Percentiles rank a stretch among this genome's conserved stretches.
These are phyloP conservation scores for Henricia sp. DNA, from an alignment of 53 echinoderm and acorn worm species.

Conservation along the genomic window DNA sequence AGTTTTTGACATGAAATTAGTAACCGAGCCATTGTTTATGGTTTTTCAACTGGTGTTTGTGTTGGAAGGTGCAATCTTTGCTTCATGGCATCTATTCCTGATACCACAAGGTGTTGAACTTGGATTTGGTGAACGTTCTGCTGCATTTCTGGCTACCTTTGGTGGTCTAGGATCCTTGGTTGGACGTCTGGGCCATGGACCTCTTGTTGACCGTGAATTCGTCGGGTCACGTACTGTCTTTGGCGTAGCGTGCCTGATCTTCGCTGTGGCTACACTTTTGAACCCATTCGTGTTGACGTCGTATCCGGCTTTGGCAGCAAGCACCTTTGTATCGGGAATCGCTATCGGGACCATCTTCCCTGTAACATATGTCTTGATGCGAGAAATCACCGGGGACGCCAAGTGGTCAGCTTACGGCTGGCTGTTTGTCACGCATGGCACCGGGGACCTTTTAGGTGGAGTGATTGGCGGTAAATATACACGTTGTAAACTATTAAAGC, in stretches of 20 bases:
- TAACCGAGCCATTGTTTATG: background rate
- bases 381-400: background rate
- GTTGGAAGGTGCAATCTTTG: background rate
- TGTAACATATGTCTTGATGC: background rate
- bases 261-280: background rate
- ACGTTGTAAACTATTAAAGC: too few species aligned
- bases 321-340: background rate
- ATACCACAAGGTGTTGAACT: conserved; percentile 31
- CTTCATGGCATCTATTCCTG: conserved; percentile 35
- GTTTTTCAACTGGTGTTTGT: background rate
- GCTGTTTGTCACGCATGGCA: background rate
- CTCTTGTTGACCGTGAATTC: background rate
- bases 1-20: background rate
- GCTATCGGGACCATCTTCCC: background rate
- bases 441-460: background rate
- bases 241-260: background rate
- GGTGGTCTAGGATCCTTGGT: conserved; percentile 4
- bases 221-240: background rate
- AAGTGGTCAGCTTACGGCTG: conserved; percentile 11
- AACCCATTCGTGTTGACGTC: background rate
- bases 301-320: background rate
- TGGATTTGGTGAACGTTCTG: background rate
- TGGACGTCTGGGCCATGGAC: conserved; percentile 16
- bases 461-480: conserved; percentile 6
- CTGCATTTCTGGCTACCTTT: conserved; percentile 35